Evolutionary conservation across 2,113 vertebrate genomes (phyloP).

Genomic region (Turdus rufiventris): DNA sequence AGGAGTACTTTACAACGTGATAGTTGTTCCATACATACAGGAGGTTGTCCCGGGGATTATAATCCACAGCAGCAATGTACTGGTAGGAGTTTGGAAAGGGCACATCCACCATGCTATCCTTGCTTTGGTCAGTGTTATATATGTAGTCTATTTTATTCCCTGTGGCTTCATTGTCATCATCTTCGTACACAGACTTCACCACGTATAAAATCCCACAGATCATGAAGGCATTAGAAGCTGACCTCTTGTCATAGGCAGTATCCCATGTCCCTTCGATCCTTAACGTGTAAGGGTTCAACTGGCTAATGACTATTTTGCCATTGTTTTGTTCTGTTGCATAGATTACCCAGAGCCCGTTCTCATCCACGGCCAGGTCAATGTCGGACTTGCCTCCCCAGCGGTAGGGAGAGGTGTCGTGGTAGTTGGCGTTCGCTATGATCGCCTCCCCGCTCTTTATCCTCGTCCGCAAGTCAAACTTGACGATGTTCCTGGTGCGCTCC

Average conservation of each 20-base stretch:
- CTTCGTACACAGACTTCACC: constrained; percentile 95
- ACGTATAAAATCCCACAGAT: constrained; percentile 97
- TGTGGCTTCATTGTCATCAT: constrained; percentile 96
- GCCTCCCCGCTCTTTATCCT: constrained; percentile 98
- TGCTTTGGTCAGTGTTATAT: constrained; percentile 96
- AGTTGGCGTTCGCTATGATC: constrained; percentile 96
- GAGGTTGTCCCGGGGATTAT: constrained; percentile 96
- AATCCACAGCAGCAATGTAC: constrained; percentile 99
- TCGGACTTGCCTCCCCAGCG: constrained; percentile 98
- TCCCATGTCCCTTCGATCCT: constrained; percentile 97
- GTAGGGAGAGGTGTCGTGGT: constrained; percentile 97
- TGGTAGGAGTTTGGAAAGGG: constrained; percentile 98
- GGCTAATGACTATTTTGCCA: constrained; percentile 95
- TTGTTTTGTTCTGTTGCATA: constrained; percentile 99
- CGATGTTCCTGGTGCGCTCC: constrained; percentile 96
- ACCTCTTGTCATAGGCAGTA: constrained; percentile 96
- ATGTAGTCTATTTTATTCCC: constrained; percentile 99
- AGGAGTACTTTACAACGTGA: constrained; percentile 94
- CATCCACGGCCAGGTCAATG: constrained; percentile 95
- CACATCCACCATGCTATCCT: constrained; percentile 92
- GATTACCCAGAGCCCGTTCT: constrained; percentile 98
- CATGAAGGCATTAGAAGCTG: constrained; percentile 99
- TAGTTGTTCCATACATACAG: constrained; percentile 99
- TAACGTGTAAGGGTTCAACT: constrained; percentile 94
- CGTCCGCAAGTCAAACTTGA: constrained; percentile 95